Evolutionary conservation across 2,888 invertebrate species (phyloP).

Genomic region (Brassicogethes aeneus): DNA sequence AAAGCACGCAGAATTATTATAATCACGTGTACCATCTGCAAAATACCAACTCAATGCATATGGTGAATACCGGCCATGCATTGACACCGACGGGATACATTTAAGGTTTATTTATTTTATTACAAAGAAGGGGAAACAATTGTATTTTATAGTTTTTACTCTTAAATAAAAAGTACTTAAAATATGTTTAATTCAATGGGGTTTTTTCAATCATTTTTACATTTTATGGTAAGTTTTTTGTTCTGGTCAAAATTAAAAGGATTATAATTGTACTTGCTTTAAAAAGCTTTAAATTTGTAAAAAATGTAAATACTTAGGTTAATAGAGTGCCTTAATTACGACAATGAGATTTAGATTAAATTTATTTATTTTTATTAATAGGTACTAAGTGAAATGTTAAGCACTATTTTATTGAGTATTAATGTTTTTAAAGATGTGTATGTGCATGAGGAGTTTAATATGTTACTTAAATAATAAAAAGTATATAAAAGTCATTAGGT

Average conservation of each 20-base stretch:
- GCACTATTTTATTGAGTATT: no score
- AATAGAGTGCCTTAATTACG: neutral
- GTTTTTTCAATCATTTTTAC: no score
- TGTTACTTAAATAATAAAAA: no score
- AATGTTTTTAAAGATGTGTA: no score
- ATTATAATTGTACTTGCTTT: neutral
- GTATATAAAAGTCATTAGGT: no score
- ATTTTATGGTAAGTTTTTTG: conserved; percentile 1
- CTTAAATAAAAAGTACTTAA: no score
- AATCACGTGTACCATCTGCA: conserved; percentile 57
- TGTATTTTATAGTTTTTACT: no score
- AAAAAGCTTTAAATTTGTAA: neutral
- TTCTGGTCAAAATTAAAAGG: conserved; percentile 1
- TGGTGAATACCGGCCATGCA: conserved; percentile 28
- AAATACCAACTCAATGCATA: conserved; percentile 39
- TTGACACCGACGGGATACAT: neutral
- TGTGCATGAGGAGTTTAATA: no score
- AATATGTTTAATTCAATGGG: no score
- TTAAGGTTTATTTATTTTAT: neutral
- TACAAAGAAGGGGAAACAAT: no score
- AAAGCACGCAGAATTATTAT: conserved; percentile 44
- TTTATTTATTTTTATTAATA: no score
- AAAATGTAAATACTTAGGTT: neutral
- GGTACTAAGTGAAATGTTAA: no score
- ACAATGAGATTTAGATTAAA: neutral